Base-by-base conservation (phyloP, 2,113 vertebrate species). In the Myocastor coypus region DNA sequence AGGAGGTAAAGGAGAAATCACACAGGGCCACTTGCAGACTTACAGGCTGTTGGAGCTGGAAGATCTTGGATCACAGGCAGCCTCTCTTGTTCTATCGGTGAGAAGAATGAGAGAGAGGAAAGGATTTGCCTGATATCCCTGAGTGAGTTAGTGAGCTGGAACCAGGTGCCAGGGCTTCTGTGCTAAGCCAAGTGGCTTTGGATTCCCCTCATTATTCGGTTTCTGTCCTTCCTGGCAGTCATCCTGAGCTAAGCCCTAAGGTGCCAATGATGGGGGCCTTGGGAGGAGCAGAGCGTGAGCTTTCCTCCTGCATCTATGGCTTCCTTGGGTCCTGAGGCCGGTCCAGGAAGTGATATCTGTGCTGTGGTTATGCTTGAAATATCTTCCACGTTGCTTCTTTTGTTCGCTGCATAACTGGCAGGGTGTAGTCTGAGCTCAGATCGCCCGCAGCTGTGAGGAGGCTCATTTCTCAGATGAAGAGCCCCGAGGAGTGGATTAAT, bases 61-160 rank as follows among this genome's bases (percentile, higher is more conserved):
- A 55, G 22, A 7, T 57, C n/a, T 55, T 0, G 40, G 68, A 50
- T 22, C 20, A 42, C 55, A 63, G 59, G 7, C 4, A 34, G 26
- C 14, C 0, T 0, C 4, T 46, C 16, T 66, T 22, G 5, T 57
- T 52, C 68, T 57, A 16, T 7, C 55, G 14, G 13, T 37, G 19
- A 83, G 40, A 87, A 91, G 46, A 80, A 71, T 17, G 68, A 8
- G 42, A 19, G n/a, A 94, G 81, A 57, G 30, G 85, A 84, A 37
- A 30, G 63, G 28, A 26, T 80, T 83, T 24, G 5, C 42, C 61
- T 40, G 32, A 61, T 7, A 28, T 71, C 83, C 22, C 85, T 0
- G 3, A 34, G 59, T 55, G 57, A 42, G 30, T n/a, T 28, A 63
- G 63, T 37, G 61, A 75, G 68, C 50, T 42, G 61, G 42, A 34